A percentile compares a stretch with the other conserved stretches of the same genome.
phyloP scores from a whole-genome alignment of 2,797 vertebrate species.

The Sebastes trivittatus region DNA sequence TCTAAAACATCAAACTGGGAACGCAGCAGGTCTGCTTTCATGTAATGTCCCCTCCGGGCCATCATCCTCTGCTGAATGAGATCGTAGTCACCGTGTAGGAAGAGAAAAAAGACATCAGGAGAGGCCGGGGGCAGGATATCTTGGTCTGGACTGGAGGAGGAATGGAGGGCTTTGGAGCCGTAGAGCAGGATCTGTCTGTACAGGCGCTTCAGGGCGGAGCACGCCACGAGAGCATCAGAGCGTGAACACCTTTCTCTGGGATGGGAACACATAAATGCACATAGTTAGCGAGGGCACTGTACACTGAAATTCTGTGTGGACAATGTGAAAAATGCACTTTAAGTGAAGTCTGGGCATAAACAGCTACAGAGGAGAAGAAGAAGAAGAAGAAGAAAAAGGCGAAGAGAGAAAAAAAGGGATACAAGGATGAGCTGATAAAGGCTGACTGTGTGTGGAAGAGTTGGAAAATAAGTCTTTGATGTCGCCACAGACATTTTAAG shows the following conservation, averaged over 20 bases:
- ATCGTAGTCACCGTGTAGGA: conserved; percentile 83
- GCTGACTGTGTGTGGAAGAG: conserved; percentile 11
- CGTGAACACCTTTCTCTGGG: conserved; percentile 73
- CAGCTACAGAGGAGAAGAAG: not conserved
- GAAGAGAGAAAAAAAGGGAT: not conserved
- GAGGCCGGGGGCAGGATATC: not conserved
- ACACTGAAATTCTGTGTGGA: not conserved
- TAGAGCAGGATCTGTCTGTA: conserved; percentile 85
- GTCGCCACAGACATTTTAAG: conserved; percentile 34
- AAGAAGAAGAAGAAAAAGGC: not conserved
- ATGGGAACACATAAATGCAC: not conserved
- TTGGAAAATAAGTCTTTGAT: conserved; percentile 52
- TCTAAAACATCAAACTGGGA: conserved; percentile 91
- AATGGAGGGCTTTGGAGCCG: conserved; percentile 62
- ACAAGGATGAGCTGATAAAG: not conserved
- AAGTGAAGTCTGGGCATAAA: conserved; percentile 16
- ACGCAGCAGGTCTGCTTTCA: conserved; percentile 84
- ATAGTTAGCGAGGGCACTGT: not conserved
- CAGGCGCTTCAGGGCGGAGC: conserved; percentile 89
- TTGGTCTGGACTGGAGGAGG: conserved; percentile 14
- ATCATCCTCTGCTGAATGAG: conserved; percentile 82
- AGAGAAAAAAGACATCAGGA: conserved; percentile 83
- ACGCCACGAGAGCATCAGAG: conserved; percentile 83
- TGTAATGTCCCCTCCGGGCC: conserved; percentile 88
- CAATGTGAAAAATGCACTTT: not conserved